These are phyloP conservation scores for Calephelis virginiensis DNA, from an alignment of 1,140 invertebrate genomes.

Conservation along the genomic window DNA sequence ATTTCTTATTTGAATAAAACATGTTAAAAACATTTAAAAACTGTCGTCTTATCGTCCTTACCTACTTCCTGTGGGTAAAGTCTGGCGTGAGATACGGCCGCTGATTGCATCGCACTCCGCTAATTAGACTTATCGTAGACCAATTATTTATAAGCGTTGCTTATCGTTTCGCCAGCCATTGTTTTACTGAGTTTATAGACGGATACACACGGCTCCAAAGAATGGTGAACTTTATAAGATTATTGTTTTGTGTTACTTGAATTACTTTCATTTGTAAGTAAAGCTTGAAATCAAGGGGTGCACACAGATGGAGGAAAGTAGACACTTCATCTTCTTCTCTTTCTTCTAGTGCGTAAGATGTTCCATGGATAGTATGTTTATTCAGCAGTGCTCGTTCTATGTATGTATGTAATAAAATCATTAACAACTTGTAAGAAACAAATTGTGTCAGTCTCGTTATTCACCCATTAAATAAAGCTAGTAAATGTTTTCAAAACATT, in stretches of 20 bases:
- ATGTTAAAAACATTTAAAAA: constrained; percentile 6
- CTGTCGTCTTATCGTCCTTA: not conserved
- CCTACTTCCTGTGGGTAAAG: constrained; percentile 40
- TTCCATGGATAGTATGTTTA: no score
- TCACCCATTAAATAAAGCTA: no score
- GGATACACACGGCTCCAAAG: constrained; percentile 37
- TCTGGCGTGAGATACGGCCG: constrained; percentile 49
- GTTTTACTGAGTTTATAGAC: constrained; percentile 44
- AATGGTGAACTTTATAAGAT: constrained; percentile 20
- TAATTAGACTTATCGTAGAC: constrained; percentile 72
- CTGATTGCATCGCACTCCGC: constrained; percentile 53
- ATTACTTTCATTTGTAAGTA: no score
- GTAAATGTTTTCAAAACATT: no score
- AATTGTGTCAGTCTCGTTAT: no score
- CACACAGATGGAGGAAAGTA: no score
- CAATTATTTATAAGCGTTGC: constrained; percentile 67
- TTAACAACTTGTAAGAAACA: no score
- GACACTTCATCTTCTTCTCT: no score
- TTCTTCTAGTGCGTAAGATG: no score
- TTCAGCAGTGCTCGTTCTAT: no score
- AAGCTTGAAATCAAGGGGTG: no score
- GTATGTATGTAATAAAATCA: no score
- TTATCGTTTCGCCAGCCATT: constrained; percentile 61
- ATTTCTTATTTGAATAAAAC: not conserved
- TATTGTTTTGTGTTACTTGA: not conserved